phyloP scores from a whole-genome alignment of 2,888 invertebrate species.

The Brachylomia viminalis region DNA sequence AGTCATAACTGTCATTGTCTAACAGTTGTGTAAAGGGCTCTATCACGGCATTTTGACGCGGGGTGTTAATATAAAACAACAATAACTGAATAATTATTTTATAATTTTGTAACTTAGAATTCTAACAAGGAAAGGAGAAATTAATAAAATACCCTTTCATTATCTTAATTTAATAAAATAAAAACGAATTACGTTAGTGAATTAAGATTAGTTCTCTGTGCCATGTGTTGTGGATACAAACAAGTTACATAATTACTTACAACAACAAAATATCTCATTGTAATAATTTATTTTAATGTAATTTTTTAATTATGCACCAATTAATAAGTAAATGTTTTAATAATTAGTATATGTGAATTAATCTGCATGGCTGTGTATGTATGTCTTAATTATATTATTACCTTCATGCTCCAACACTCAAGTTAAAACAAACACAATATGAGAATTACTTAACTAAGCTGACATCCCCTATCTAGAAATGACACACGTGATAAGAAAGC shows the following conservation, averaged over 20 bases:
- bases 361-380: constrained; percentile 1
- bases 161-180: constrained; percentile 20
- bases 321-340: neutral
- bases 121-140: constrained; percentile 1
- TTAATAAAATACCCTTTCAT: neutral
- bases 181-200: neutral
- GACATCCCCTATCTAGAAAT: constrained; percentile 58
- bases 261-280: too few species aligned
- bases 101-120: neutral
- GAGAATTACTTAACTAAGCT: constrained; percentile 40
- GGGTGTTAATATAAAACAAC: neutral
- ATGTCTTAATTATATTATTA: neutral
- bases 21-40: neutral
- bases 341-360: neutral
- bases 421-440: constrained; percentile 44
- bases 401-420: constrained; percentile 8
- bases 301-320: neutral
- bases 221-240: constrained; percentile 8
- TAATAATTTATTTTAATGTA: neutral
- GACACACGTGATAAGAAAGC: constrained; percentile 59
- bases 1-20: neutral
- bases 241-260: neutral
- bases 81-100: neutral
- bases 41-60: neutral
- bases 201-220: neutral